Conservation (phyloP, 2,113 vertebrate species). For the Oreochromis tanganicae region DNA sequence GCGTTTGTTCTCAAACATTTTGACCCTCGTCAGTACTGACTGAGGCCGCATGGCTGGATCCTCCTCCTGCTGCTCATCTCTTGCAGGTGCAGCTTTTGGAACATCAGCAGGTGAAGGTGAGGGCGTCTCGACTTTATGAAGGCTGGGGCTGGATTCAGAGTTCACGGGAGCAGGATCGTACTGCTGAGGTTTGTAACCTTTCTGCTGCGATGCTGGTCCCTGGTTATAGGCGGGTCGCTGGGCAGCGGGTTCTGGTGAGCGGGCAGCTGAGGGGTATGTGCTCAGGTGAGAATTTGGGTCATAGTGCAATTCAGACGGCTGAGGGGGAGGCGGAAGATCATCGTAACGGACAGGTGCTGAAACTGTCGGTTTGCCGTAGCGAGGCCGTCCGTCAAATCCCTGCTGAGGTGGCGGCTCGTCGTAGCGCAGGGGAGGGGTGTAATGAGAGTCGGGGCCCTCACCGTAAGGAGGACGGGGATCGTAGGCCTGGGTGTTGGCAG, state of each 20-base stretch:
- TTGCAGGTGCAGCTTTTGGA: constrained; percentile 73
- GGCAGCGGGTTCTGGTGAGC: constrained; percentile 46
- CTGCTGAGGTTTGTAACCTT: constrained; percentile 71
- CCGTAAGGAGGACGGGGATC: constrained; percentile 76
- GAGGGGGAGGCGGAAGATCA: constrained; percentile 69
- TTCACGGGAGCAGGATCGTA: constrained; percentile 75
- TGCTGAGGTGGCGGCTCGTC: constrained; percentile 77
- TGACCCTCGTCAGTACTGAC: constrained; percentile 93
- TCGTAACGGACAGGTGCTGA: constrained; percentile 77
- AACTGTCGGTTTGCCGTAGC: constrained; percentile 78
- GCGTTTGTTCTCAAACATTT: constrained; percentile 97
- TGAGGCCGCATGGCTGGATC: constrained; percentile 91
- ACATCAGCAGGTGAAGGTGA: constrained; percentile 52
- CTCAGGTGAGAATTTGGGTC: constrained; percentile 61
- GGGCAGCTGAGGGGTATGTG: constrained; percentile 30
- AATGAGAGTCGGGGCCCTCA: constrained; percentile 79
- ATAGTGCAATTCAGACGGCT: constrained; percentile 76
- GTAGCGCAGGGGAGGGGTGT: constrained; percentile 81
- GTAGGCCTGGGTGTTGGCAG: constrained; percentile 72
- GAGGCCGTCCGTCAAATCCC: constrained; percentile 79
- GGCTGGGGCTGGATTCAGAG: constrained; percentile 67
- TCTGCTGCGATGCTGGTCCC: constrained; percentile 76
- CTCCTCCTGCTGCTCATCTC: constrained; percentile 74
- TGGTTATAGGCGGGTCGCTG: constrained; percentile 65
- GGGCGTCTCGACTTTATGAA: constrained; percentile 76